These are phyloP conservation scores for Plutella xylostella DNA, from an alignment of 2,888 invertebrate genomes.

Conservation along the genomic window DNA sequence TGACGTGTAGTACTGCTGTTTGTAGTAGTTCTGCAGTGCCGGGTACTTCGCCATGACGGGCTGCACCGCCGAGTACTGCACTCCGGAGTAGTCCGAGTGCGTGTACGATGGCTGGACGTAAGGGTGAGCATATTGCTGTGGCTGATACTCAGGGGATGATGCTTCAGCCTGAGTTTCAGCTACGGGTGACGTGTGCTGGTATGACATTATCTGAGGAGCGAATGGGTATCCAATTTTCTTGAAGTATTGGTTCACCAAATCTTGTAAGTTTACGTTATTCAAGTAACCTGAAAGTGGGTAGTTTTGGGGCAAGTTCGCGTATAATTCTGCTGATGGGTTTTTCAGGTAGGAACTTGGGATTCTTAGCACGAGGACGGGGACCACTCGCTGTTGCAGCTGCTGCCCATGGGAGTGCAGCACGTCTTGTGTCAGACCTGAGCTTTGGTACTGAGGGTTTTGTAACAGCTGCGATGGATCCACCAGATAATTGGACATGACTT, in stretches of 20 bases:
- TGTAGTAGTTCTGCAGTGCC: slow-evolving; percentile 12
- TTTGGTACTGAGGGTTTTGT: slow-evolving; percentile 57
- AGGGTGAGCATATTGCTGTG: slow-evolving; percentile 48
- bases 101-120: slow-evolving; percentile 53
- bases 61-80: slow-evolving; percentile 59
- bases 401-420: slow-evolving; percentile 48
- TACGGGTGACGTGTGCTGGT: slow-evolving; percentile 31
- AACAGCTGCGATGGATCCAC: slow-evolving; percentile 54
- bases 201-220: slow-evolving; percentile 50
- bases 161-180: slow-evolving; percentile 18
- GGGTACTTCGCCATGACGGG: slow-evolving; percentile 63
- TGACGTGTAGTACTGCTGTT: slow-evolving; percentile 32
- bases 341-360: slow-evolving; percentile 68
- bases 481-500: slow-evolving; percentile 59
- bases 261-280: slow-evolving; percentile 67
- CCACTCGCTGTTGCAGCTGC: slow-evolving; percentile 49
- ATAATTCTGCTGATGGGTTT: slow-evolving; percentile 62
- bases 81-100: slow-evolving; percentile 51
- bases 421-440: slow-evolving; percentile 58
- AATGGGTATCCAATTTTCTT: slow-evolving; percentile 53
- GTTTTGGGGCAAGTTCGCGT: slow-evolving; percentile 66
- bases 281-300: slow-evolving; percentile 66
- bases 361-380: slow-evolving; percentile 70
- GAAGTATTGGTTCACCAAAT: slow-evolving; percentile 64
- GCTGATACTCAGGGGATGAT: slow-evolving; percentile 27